Evolutionary conservation across 2,888 invertebrate genomes (phyloP), one percentile per base, ranked within the genome.

Genomic region (Eudasyphora cyanicolor): DNA sequence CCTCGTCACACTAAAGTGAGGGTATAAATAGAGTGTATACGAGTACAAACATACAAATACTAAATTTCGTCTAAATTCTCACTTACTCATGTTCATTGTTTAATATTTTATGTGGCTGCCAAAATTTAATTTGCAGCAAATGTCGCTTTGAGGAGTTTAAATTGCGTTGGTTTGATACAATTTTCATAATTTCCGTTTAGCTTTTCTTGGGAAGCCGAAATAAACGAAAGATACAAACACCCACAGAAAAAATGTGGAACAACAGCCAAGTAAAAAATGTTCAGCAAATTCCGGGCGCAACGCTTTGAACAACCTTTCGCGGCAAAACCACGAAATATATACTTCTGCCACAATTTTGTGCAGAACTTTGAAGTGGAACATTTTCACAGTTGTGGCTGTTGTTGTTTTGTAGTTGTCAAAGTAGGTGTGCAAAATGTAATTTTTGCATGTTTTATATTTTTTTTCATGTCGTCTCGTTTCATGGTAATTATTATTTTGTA

Each of bases 71-170:
- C n/a, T n/a, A n/a, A n/a, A n/a, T 51, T 38, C 17, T 74, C 64
- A 76, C 85, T 19, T 67, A 84, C 84, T 84, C 84, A 60, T 81
- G 78, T 76, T 84, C 76, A 27, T 17, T 74, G 51, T 57, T 85
- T 81, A 81, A 57, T 35, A 88, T 85, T 81, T 86, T 79, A 4
- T 74, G 79, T 14, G 82, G 85, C 69, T 87, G 87, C 76, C 87
- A 87, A 62, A 86, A 86, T 84, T 86, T 87, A 54, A 87, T 87
- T 73, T 85, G 82, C 54, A 79, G 42, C 62, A 87, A 85, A 45
- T 85, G 86, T 12, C 81, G 79, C 74, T 86, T 85, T 21, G 77
- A 17, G 10, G 81, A 69, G 32, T 69, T 84, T 73, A 73, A 76
- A 79, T 51, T 54, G 19, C 12, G 54, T 79, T 85, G 82, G 74